Base-by-base conservation (phyloP, 2,797 vertebrate species). In the Bryconaethiops microstoma region DNA sequence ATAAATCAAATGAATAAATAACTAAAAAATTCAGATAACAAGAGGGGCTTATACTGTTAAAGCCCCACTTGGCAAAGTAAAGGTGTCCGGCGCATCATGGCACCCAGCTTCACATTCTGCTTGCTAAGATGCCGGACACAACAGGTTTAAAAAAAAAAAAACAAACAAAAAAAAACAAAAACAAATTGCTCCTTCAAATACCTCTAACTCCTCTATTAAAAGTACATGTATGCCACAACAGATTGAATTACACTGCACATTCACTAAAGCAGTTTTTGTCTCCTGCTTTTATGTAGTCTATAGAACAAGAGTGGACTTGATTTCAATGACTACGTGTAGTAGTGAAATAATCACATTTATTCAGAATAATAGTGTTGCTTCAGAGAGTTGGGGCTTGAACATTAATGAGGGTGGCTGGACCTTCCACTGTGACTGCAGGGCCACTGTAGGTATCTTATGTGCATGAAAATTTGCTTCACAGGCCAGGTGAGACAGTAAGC, bases 401-500 rank as follows among this genome's bases (percentile, higher is more conserved):
- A 62, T 40, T 40, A 48, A 17, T 23, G 35, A 5, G 45, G 54
- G 59, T 50, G 25, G 76, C 63, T 25, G 59, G 7, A 40, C 60
- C 50, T 72, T 60, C 68, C 39, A 23, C 19, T 21, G 23, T 29
- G 25, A 9, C 65, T 19, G 4, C 40, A 68, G 29, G 39, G 40
- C 13, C 55, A 35, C 50, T 80, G 48, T 8, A 48, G 60, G 39
- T 48, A 62, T 57, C 63, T 55, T 25, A 40, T 71, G 40, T 42
- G 35, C 60, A 50, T 64, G 29, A 71, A 45, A 48, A 50, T 21
- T 67, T 79, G 35, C 50, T 23, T n/a, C 64, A 21, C 19, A 1
- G 16, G 48, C 17, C 45, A 25, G 59, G 59, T 25, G 52, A 23
- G 40, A 57, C 73, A 48, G 78, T 77, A 78, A 70, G 57, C 79